Conservation (phyloP, 2,113 vertebrate species). For the Phylloscopus whistleri region DNA sequence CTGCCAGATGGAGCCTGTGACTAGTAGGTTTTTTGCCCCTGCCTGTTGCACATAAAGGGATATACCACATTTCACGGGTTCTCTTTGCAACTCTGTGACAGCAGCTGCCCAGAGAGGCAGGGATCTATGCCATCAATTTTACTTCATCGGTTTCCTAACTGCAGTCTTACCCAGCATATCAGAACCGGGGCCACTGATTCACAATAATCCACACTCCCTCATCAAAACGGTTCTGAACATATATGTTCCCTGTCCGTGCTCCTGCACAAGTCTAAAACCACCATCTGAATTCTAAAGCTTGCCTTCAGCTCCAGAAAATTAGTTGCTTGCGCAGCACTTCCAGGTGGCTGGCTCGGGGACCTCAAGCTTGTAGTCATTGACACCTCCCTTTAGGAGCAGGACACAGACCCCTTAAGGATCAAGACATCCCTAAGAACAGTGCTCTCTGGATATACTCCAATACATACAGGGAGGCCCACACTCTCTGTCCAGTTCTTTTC, state of each 20-base stretch:
- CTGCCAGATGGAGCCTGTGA: background rate
- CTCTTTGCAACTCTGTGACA: background rate
- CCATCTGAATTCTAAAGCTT: background rate
- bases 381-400: background rate
- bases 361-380: background rate
- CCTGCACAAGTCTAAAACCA: background rate
- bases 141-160: background rate
- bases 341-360: background rate
- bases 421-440: background rate
- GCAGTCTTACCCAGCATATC: background rate
- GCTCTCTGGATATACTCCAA: background rate
- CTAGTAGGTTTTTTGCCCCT: background rate
- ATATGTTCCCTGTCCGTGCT: background rate
- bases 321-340: background rate
- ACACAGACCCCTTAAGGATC: background rate
- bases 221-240: background rate
- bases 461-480: background rate
- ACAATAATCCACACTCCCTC: background rate
- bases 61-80: background rate
- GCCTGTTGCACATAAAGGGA: background rate
- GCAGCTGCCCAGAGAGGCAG: background rate
- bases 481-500: background rate
- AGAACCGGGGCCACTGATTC: background rate
- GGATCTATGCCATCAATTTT: background rate
- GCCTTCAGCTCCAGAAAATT: background rate